phyloP scores from a whole-genome alignment of 2,113 vertebrate species.

The Chaetodon trifascialis region DNA sequence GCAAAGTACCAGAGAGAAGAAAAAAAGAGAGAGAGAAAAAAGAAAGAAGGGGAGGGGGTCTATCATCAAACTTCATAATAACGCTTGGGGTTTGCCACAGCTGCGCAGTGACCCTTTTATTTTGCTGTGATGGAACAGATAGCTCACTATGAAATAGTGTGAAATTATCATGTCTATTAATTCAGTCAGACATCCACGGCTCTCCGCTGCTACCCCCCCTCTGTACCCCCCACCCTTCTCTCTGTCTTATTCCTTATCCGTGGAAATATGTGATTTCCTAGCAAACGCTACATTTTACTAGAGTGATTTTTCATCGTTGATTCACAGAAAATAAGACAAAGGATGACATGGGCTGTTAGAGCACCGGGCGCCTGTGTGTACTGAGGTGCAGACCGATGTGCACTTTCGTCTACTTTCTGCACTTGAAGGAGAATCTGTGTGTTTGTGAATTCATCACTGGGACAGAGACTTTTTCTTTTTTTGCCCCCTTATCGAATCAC shows the following conservation, averaged over 20 bases:
- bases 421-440: neutral
- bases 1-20: slow-evolving; percentile 89
- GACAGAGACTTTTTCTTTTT: slow-evolving; percentile 58
- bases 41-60: slow-evolving; percentile 78
- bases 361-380: slow-evolving; percentile 1
- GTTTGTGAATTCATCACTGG: slow-evolving; percentile 59
- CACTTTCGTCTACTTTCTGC: slow-evolving; percentile 9
- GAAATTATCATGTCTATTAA: slow-evolving; percentile 99
- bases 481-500: slow-evolving; percentile 69
- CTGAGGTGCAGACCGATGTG: slow-evolving; percentile 31
- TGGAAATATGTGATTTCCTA: slow-evolving; percentile 89
- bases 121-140: slow-evolving; percentile 92
- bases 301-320: slow-evolving; percentile 77
- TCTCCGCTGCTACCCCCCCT: slow-evolving; percentile 74
- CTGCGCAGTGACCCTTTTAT: slow-evolving; percentile 96
- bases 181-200: slow-evolving; percentile 91
- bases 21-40: slow-evolving; percentile 66
- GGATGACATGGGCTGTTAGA: slow-evolving; percentile 40
- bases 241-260: slow-evolving; percentile 78
- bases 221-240: slow-evolving; percentile 52
- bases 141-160: slow-evolving; percentile 93
- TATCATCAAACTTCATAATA: slow-evolving; percentile 96
- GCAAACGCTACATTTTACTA: slow-evolving; percentile 84
- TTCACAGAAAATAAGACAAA: slow-evolving; percentile 73
- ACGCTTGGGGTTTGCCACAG: slow-evolving; percentile 91